Conservation (phyloP, 2,797 vertebrate genomes). For the Eospalax fontanierii region DNA sequence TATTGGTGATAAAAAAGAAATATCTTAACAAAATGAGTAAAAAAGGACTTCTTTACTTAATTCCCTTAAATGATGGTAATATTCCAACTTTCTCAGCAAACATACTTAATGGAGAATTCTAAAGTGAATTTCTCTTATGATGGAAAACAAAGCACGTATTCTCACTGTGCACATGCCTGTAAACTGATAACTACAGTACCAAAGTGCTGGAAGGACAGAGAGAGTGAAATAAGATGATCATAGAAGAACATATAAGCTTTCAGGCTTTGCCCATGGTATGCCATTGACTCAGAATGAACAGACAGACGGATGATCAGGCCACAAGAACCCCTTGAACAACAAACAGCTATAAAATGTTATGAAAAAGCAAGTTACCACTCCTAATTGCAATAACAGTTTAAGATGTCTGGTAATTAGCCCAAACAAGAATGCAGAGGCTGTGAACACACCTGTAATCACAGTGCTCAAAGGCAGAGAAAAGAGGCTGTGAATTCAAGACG, state of each 20-base stretch:
- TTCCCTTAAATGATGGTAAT: slow-evolving; percentile 41
- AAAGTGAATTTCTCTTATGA: slow-evolving; percentile 53
- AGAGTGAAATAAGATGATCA: background rate
- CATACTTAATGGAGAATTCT: slow-evolving; percentile 22
- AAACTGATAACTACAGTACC: background rate
- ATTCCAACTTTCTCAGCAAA: slow-evolving; percentile 13
- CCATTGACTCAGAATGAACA: background rate
- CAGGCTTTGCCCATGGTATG: background rate
- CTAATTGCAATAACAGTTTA: background rate
- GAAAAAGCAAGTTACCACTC: slow-evolving; percentile 23
- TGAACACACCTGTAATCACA: background rate
- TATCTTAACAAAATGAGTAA: slow-evolving; percentile 33
- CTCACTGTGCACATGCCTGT: background rate
- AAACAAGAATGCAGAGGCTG: background rate
- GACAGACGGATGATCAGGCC: background rate
- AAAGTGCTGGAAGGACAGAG: slow-evolving; percentile 41
- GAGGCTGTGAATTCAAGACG: background rate
- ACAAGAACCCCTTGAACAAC: background rate
- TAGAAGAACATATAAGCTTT: background rate
- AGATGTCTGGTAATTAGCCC: slow-evolving; percentile 31
- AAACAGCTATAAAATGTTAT: slow-evolving; percentile 1
- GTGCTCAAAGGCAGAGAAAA: background rate
- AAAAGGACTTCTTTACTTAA: slow-evolving; percentile 50
- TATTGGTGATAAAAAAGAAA: slow-evolving; percentile 34
- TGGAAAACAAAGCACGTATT: slow-evolving; percentile 17